These are phyloP conservation scores for Metridium senile DNA, from an alignment of 92 coral and sea anemone genomes.

Conservation along the genomic window DNA sequence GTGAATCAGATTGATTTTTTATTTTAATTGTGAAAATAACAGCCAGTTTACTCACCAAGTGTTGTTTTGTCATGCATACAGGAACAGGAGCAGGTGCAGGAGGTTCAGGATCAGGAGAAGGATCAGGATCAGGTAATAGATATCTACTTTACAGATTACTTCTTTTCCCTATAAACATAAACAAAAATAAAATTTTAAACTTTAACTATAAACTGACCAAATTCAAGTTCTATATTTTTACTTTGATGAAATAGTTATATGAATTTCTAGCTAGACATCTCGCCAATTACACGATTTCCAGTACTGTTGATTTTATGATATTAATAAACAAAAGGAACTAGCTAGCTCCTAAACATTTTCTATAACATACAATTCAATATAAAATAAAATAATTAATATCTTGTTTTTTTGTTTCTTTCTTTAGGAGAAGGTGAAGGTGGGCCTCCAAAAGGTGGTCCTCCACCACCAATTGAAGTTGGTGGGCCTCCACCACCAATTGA, in stretches of 20 bases:
- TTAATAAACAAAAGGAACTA: too few relatives aligned
- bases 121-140: conserved; percentile 3
- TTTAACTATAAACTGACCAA: too few relatives aligned
- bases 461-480: conserved; percentile 80
- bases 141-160: background rate
- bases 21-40: background rate
- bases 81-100: conserved; percentile 14
- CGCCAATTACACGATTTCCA: too few relatives aligned
- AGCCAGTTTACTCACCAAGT: background rate
- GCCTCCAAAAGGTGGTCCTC: too few relatives aligned
- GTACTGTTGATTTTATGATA: too few relatives aligned
- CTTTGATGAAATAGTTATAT: background rate
- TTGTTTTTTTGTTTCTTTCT: background rate
- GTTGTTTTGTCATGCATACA: too few relatives aligned
- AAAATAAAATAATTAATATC: background rate
- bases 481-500: conserved; percentile 80
- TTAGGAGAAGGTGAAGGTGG: conserved; percentile 36
- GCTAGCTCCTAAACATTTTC: too few relatives aligned
- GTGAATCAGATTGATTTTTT: background rate
- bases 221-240: background rate
- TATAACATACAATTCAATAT: too few relatives aligned
- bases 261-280: background rate
- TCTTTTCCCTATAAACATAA: too few relatives aligned
- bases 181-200: too few relatives aligned
- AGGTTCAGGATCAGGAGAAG: conserved; percentile 27